phyloP scores from a whole-genome alignment of 2,888 invertebrate species.

The Digitonthophagus gazella region DNA sequence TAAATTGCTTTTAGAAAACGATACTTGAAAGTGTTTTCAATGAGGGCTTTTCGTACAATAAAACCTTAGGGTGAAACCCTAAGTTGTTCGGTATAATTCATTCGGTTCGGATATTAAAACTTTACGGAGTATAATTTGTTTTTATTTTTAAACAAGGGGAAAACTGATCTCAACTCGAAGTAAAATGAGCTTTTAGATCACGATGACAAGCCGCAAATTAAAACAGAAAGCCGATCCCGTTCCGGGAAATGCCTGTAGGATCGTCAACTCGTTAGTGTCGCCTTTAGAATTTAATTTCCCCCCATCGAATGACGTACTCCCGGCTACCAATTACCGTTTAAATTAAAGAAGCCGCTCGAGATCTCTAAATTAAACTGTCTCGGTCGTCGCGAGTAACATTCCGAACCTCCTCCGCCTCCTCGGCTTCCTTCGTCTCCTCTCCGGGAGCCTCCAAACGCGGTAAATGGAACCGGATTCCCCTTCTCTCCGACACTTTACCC shows the following conservation, averaged over 20 bases:
- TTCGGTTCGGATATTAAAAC: no score
- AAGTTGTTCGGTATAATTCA: no score
- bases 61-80: no score
- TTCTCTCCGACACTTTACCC: slow-evolving; percentile 32
- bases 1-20: no score
- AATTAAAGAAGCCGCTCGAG: slow-evolving; percentile 25
- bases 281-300: not conserved
- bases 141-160: no score
- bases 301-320: not conserved
- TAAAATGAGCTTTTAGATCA: no score
- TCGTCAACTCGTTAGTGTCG: not conserved
- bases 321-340: slow-evolving; percentile 14
- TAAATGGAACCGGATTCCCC: slow-evolving; percentile 37
- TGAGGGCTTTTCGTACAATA: no score
- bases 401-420: slow-evolving; percentile 11
- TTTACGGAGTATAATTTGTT: no score
- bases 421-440: not conserved
- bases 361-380: slow-evolving; percentile 23
- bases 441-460: slow-evolving; percentile 32
- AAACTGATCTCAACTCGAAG: no score
- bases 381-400: slow-evolving; percentile 21
- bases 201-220: not conserved
- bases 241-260: not conserved
- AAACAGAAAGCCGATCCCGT: not conserved
- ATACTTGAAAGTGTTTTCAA: no score